phyloP scores from a whole-genome alignment of 2,113 vertebrate genomes.

The Siniperca knerii region DNA sequence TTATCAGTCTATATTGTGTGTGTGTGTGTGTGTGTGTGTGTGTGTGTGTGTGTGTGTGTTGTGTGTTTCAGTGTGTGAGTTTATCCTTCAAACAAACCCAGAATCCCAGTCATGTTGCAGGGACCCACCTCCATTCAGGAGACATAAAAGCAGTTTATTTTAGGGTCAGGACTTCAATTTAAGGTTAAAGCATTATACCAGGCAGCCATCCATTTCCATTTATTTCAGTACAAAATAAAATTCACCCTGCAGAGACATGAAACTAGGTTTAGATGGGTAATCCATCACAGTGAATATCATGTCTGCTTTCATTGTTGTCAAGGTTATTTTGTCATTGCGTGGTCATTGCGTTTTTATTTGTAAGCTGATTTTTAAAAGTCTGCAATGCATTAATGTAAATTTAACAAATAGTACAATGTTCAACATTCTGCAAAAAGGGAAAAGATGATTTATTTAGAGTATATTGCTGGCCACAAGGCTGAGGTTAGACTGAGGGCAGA shows the following conservation, averaged over 20 bases:
- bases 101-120: not conserved
- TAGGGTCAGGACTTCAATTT: constrained; percentile 49
- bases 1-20: not conserved
- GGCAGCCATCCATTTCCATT: constrained; percentile 40
- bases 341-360: not conserved
- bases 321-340: constrained; percentile 29
- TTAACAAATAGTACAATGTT: not conserved
- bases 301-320: constrained; percentile 27
- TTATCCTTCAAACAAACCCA: not conserved
- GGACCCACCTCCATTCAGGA: not conserved
- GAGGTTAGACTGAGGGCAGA: not conserved
- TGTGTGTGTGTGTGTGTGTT: not conserved
- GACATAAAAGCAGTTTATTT: constrained; percentile 35
- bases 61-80: not conserved
- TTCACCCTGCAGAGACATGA: constrained; percentile 28
- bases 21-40: not conserved
- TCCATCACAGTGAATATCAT: constrained; percentile 39
- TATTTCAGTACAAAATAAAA: constrained; percentile 27
- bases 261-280: constrained; percentile 26
- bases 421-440: not conserved
- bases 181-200: constrained; percentile 36
- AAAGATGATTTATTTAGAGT: not conserved
- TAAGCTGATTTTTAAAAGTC: constrained; percentile 1
- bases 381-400: not conserved
- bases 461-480: not conserved